Percentiles rank a stretch among this genome's conserved stretches.
Conservation (phyloP, 2,113 vertebrate genomes). For the Corythaixoides concolor region DNA sequence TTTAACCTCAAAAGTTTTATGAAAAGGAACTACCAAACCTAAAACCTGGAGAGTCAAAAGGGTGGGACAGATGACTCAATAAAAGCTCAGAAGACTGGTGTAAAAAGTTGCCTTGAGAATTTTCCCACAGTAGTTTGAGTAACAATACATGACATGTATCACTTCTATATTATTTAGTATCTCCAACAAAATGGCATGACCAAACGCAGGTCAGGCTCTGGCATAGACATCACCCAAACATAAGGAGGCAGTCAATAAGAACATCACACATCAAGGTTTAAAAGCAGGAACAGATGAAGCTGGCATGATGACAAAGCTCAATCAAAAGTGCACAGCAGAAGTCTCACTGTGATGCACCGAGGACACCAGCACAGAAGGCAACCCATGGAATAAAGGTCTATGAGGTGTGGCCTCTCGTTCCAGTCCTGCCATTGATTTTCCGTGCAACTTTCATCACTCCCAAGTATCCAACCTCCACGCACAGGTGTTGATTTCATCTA, state of each 20-base stretch:
- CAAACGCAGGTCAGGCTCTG: background rate
- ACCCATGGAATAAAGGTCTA: no score
- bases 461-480: background rate
- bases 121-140: background rate
- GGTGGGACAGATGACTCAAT: background rate
- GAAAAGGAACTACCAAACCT: background rate
- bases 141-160: rapidly evolving
- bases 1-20: background rate
- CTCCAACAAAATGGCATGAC: rapidly evolving
- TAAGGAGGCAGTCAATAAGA: background rate
- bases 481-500: background rate
- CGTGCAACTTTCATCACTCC: background rate
- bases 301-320: background rate
- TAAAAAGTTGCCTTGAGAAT: background rate
- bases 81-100: background rate
- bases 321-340: background rate
- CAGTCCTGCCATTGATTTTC: no score
- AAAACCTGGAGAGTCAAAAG: background rate
- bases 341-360: no score
- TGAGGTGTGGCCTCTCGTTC: rapidly evolving
- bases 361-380: background rate
- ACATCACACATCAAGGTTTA: background rate
- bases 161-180: background rate
- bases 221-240: background rate
- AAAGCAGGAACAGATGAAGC: background rate